Evolutionary conservation across 1,140 invertebrate genomes (phyloP).

Genomic region (Pissodes strobi): DNA sequence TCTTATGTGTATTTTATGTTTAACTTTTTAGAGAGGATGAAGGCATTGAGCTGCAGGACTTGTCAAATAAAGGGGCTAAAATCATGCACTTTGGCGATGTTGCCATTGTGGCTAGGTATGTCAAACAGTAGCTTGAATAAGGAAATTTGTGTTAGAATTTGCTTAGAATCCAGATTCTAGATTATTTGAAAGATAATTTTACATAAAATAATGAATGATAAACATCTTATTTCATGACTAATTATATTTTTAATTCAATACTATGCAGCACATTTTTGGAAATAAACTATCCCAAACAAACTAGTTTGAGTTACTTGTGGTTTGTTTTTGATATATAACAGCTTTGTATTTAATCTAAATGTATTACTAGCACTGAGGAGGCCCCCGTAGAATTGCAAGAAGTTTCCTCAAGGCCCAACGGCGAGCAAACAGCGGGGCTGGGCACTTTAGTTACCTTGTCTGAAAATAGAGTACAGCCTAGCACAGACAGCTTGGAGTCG

Average conservation of each 20-base stretch:
- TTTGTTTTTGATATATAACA: no score
- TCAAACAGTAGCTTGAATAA: background rate
- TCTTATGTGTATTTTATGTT: no score
- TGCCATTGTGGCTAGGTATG: constrained; percentile 24
- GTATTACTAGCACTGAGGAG: constrained; percentile 74
- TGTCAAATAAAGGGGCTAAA: constrained; percentile 54
- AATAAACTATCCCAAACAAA: no score
- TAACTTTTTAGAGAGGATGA: constrained; percentile 70
- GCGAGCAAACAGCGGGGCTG: constrained; percentile 7
- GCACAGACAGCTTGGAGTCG: constrained; percentile 63
- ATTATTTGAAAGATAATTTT: no score
- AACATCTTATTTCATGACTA: no score
- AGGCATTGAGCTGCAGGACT: constrained; percentile 82
- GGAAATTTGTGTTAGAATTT: no score
- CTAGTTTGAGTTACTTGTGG: no score
- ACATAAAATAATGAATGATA: no score
- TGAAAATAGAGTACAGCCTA: constrained; percentile 39
- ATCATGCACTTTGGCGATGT: constrained; percentile 15
- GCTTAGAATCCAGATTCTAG: no score
- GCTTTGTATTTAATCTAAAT: no score
- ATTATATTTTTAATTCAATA: no score
- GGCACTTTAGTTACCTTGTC: constrained; percentile 20
- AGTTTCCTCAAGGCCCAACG: constrained; percentile 2
- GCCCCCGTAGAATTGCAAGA: constrained; percentile 85
- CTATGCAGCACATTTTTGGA: no score